A percentile compares a stretch with the other conserved stretches of the same genome.
Conservation (phyloP, 2,888 invertebrate species). For the Nemapogon koenigi region DNA sequence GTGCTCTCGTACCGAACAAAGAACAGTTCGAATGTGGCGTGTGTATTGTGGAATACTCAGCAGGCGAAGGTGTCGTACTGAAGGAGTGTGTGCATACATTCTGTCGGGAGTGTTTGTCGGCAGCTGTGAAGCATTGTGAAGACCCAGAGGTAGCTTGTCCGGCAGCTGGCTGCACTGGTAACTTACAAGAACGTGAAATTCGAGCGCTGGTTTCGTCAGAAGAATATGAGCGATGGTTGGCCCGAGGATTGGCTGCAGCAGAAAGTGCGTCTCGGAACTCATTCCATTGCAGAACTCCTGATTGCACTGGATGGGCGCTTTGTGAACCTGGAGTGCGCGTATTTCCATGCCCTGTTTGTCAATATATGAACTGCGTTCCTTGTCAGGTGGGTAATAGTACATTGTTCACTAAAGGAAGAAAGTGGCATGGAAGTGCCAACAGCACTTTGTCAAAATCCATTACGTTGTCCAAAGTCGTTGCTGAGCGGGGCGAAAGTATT, state of each 20-base stretch:
- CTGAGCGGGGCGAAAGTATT: too few relatives aligned
- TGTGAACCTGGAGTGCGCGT: constrained; percentile 86
- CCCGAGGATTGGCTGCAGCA: constrained; percentile 80
- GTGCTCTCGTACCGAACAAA: constrained; percentile 74
- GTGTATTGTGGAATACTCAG: constrained; percentile 72
- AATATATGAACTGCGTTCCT: constrained; percentile 79
- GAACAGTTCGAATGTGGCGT: constrained; percentile 83
- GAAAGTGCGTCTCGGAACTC: constrained; percentile 81
- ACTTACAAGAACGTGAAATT: constrained; percentile 86
- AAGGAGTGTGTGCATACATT: constrained; percentile 89
- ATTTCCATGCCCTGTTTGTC: constrained; percentile 86
- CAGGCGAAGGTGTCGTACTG: constrained; percentile 75
- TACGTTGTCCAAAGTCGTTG: too few relatives aligned
- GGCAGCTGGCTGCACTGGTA: constrained; percentile 75
- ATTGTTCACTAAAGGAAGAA: too few relatives aligned
- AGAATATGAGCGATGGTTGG: constrained; percentile 80
- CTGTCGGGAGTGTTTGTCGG: constrained; percentile 75
- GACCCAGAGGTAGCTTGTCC: constrained; percentile 85
- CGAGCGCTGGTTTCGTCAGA: constrained; percentile 70
- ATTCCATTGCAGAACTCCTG: constrained; percentile 89
- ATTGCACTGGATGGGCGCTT: constrained; percentile 90
- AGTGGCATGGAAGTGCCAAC: too few relatives aligned
- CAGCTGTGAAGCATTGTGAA: constrained; percentile 77
- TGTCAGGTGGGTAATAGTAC: constrained; percentile 79
- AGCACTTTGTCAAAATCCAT: too few relatives aligned